phyloP scores from a whole-genome alignment of 2,797 vertebrate genomes.

The Molossus alvarezi region DNA sequence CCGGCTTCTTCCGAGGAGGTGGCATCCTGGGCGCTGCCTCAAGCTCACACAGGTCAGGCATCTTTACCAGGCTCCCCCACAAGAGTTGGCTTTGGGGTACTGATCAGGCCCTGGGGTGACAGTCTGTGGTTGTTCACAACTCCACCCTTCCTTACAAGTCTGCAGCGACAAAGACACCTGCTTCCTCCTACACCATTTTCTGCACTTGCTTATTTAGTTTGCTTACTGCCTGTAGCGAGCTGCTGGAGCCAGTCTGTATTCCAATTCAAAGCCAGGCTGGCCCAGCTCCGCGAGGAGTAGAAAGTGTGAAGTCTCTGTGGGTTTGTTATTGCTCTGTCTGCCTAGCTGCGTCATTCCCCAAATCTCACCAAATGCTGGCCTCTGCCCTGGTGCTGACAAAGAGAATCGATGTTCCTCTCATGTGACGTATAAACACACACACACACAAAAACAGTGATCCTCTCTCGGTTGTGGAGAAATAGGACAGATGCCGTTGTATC shows the following conservation, averaged over 20 bases:
- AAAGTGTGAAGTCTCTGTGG: neutral
- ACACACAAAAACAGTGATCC: neutral
- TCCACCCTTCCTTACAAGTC: neutral
- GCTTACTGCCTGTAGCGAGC: conserved; percentile 82
- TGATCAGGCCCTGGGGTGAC: neutral
- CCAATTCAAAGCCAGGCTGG: conserved; percentile 80
- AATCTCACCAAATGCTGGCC: neutral
- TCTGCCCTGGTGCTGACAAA: neutral
- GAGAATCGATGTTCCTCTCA: conserved; percentile 29
- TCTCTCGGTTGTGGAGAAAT: neutral
- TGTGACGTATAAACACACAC: neutral
- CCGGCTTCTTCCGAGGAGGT: neutral
- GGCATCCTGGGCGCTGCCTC: neutral
- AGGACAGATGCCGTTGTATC: neutral
- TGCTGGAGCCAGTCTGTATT: conserved; percentile 83
- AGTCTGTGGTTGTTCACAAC: neutral
- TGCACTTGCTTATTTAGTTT: conserved; percentile 79
- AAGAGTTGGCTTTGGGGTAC: neutral
- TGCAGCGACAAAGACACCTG: neutral
- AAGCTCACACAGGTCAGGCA: neutral
- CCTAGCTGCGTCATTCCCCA: neutral
- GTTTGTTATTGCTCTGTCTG: conserved; percentile 23
- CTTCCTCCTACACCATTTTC: conserved; percentile 55
- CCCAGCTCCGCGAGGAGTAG: conserved; percentile 82
- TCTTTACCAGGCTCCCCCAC: neutral